Base-by-base conservation (phyloP, 2,113 vertebrate genomes). In the Ailuropoda melanoleuca region DNA sequence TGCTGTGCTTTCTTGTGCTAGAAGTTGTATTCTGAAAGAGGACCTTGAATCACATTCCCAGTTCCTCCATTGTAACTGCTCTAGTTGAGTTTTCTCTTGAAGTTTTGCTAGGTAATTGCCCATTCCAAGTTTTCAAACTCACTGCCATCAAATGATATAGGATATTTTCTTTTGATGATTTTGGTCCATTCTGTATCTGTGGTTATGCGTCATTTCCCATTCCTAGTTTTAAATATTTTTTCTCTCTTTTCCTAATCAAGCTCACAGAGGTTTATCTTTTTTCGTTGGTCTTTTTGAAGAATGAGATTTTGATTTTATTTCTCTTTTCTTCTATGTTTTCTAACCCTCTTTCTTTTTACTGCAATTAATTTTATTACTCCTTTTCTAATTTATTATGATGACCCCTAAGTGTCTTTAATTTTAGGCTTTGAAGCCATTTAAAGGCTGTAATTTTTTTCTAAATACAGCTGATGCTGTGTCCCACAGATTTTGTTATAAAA, bases 271-370 rank as follows among this genome's bases (percentile, higher is more conserved):
- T 3, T 90, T 93, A 77, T 26, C 29, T 82, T 94, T 92, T 72
- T 58, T 83, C 43, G 56, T n/a, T 90, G 19, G 8, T 70, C n/a
- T 70, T 89, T 89, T 92, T 9, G 70, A 82, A 93, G 31, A 97
- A 93, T 34, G 21, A 82, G 24, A 55, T 75, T 97, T 95, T 64
- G 11, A 9, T 66, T 97, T 95, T 86, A 81, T 68, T 84, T 84
- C 3, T 66, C 6, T 2, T 81, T 92, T 53, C 24, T 66, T 82
- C n/a, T 37, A 6, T 21, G 31, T 58, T 88, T 88, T 64, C 9
- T 88, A 39, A 75, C 37, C 88, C 23, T 95, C 10, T 82, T 78
- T 85, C n/a, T 64, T 85, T 72, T 37, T 91, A 84, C 0, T 23
- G 10, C 17, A 85, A 14, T 93, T 78, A 93, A 90, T 90, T 87